Evolutionary conservation across 2,113 vertebrate genomes (phyloP), one percentile per base, ranked within the genome.

Genomic region (Larimichthys polyactis): DNA sequence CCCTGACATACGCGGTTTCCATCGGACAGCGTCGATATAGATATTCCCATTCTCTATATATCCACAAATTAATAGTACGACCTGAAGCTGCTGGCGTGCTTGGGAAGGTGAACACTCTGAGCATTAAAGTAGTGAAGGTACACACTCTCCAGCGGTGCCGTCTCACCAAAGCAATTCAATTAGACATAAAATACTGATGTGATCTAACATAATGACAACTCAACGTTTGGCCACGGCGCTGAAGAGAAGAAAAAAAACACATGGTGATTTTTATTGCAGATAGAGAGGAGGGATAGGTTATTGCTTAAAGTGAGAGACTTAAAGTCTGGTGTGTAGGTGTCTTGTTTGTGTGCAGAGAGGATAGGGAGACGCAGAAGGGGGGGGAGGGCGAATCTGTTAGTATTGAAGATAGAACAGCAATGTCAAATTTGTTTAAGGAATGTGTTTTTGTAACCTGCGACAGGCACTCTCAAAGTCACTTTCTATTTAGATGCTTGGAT

Each of bases 341-440:
- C 43, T 60, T 62, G 44, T 77, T 63, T 71, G 77, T 70, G 51
- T 82, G 43, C 48, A 27, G 66, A 66, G 44, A 66, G 44, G 55
- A 15, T 40, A 52, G 54, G 22, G 43, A 62, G 52, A 80, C 46
- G 43, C 15, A 32, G 32, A 11, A 44, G 24, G 19, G 36, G 36
- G 64, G 43, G 58, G 14, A 20, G 40, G 43, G 5, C 16, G 36
- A 11, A 40, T 71, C 29, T 77, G 75, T 87, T 81, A 43, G 71
- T 44, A 40, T 48, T 86, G 64, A 84, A 79, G 65, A 85, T 78
- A 65, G 59, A 86, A 73, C 75, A 70, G 78, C 75, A 77, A 64
- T 84, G 83, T 89, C 82, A 84, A 64, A 87, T 87, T 83, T 86
- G 69, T 89, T 90, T 82, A 84, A 73, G 72, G 86, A 86, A 90